phyloP scores from a whole-genome alignment of 2,797 vertebrate species.

The Pangasius macronema region DNA sequence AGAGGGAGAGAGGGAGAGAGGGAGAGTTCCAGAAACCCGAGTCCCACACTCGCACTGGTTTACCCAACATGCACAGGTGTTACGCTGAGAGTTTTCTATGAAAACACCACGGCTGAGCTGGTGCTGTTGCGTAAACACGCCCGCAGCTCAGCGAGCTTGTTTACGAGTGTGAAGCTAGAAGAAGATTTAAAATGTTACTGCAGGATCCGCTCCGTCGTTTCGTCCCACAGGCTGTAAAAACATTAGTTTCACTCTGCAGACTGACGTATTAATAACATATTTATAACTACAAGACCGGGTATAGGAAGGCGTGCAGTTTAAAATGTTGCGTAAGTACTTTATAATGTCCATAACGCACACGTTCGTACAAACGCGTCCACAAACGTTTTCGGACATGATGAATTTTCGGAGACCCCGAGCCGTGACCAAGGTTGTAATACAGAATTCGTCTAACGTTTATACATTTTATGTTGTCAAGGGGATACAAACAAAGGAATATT shows the following conservation, averaged over 20 bases:
- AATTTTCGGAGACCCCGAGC: no score
- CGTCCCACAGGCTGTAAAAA: not conserved
- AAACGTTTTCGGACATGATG: no score
- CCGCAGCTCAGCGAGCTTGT: not conserved
- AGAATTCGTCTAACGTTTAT: no score
- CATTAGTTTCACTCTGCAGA: not conserved
- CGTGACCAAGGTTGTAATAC: no score
- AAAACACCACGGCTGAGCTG: not conserved
- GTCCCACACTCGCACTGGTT: constrained; percentile 36
- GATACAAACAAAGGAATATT: no score
- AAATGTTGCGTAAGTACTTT: no score
- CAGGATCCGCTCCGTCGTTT: not conserved
- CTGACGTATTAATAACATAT: not conserved
- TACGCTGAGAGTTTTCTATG: constrained; percentile 51
- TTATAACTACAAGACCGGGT: not conserved
- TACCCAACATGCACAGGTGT: constrained; percentile 12
- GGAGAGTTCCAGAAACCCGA: constrained; percentile 51
- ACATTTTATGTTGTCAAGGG: no score
- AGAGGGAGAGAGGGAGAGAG: no score
- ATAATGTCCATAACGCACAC: no score
- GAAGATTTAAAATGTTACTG: not conserved
- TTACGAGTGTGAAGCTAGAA: not conserved
- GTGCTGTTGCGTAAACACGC: not conserved
- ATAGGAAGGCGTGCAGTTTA: not conserved
- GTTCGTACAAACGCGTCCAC: no score